Conservation (phyloP, 2,888 invertebrate species). For the Auanema freiburgensis region DNA sequence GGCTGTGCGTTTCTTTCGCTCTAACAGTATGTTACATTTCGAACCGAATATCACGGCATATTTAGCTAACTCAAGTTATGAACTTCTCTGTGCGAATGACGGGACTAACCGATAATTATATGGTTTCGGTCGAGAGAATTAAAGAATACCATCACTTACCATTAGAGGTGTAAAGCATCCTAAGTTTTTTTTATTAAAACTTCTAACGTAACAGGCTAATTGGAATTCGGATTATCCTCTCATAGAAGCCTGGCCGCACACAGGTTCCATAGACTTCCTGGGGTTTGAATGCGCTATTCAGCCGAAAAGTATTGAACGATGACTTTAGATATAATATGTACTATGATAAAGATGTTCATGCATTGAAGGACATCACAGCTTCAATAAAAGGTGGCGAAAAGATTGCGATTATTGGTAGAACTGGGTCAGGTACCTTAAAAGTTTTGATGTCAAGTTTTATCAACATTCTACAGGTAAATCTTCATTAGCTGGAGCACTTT, state of each 20-base stretch:
- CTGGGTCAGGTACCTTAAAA: conserved; percentile 55
- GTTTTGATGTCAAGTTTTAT: not conserved
- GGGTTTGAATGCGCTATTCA: conserved; percentile 41
- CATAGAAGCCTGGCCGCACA: conserved; percentile 28
- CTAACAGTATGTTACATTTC: conserved; percentile 6
- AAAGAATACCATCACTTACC: conserved; percentile 81
- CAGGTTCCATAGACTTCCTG: conserved; percentile 29
- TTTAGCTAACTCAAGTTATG: conserved; percentile 84
- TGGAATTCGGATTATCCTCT: conserved; percentile 35
- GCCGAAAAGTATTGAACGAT: not conserved
- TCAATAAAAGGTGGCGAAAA: conserved; percentile 74
- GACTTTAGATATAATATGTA: not conserved
- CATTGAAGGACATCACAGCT: conserved; percentile 79
- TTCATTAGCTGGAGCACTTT: conserved; percentile 48
- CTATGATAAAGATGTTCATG: conserved; percentile 63
- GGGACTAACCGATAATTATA: conserved; percentile 92
- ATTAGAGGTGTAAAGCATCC: conserved; percentile 6
- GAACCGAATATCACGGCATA: not conserved
- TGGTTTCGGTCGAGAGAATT: conserved; percentile 92
- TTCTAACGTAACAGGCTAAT: too few species aligned
- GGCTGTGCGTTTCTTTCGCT: conserved; percentile 68
- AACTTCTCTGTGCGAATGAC: conserved; percentile 95
- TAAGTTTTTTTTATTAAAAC: not conserved
- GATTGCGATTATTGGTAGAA: conserved; percentile 65
- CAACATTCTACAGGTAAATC: conserved; percentile 30